Conservation (phyloP, 2,888 invertebrate genomes). For the Andrena dorsata region DNA sequence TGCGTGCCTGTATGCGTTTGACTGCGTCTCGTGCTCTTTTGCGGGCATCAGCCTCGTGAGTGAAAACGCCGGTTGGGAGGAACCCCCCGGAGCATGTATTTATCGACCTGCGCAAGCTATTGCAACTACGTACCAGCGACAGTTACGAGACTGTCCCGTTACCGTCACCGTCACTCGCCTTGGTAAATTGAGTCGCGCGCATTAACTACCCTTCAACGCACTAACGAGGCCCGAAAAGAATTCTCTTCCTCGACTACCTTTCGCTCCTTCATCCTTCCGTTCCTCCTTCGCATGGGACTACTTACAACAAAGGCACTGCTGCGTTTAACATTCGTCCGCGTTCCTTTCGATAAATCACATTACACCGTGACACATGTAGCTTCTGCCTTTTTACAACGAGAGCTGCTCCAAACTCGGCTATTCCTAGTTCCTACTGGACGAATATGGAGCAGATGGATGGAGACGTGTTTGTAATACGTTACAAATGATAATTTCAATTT, state of each 20-base stretch:
- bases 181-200: slow-evolving; percentile 39
- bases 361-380: no score
- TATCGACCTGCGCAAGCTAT: slow-evolving; percentile 67
- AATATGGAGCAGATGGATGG: not conserved
- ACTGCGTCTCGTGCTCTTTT: not conserved
- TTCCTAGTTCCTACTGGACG: no score
- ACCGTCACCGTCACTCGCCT: slow-evolving; percentile 46
- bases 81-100: slow-evolving; percentile 55
- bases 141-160: slow-evolving; percentile 53
- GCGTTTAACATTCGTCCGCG: no score
- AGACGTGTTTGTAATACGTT: not conserved
- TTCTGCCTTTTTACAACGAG: no score
- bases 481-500: slow-evolving; percentile 33
- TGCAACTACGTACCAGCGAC: slow-evolving; percentile 53
- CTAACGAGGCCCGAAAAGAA: not conserved
- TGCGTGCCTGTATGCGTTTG: not conserved
- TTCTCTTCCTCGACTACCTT: not conserved
- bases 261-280: not conserved
- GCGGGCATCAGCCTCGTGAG: slow-evolving; percentile 36
- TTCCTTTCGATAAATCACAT: no score
- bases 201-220: not conserved
- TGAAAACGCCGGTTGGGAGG: slow-evolving; percentile 42
- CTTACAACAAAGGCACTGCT: no score
- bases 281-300: not conserved
- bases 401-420: no score